Percentiles rank a stretch among this genome's conserved stretches.
Evolutionary conservation across 2,113 vertebrate genomes (phyloP).

Genomic region (Bos javanicus): DNA sequence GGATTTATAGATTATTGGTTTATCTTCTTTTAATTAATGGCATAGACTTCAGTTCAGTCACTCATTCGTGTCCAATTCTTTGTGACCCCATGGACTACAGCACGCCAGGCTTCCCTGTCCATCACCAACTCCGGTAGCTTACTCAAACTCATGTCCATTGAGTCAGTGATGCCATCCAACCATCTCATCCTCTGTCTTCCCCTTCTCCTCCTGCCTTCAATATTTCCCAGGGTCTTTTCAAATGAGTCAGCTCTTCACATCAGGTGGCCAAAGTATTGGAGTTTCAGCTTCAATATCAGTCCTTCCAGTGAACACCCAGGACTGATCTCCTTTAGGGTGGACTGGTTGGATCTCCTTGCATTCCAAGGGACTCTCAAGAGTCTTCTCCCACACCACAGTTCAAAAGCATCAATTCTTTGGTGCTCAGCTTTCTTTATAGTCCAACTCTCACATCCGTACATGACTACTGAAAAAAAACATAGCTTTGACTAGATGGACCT

Average conservation of each 20-base stretch:
- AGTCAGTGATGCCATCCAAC: background rate
- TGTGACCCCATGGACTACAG: background rate
- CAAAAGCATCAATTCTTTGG: background rate
- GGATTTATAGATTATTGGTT: background rate
- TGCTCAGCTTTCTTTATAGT: background rate
- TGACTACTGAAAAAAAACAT: background rate
- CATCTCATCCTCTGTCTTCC: background rate
- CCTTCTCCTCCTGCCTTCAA: background rate
- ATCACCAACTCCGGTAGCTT: background rate
- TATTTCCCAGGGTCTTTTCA: background rate
- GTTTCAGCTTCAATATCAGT: background rate
- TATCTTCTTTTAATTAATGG: background rate
- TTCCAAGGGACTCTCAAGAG: background rate
- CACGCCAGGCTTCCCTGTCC: background rate
- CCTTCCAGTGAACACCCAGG: background rate
- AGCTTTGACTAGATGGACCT: background rate
- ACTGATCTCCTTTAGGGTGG: background rate
- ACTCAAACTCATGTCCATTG: background rate
- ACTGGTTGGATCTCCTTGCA: background rate
- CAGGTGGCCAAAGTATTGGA: background rate
- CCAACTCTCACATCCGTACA: background rate
- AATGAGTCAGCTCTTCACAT: background rate
- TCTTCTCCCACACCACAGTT: background rate
- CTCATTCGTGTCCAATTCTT: background rate
- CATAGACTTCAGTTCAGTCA: background rate